Conservation (phyloP, 2,113 vertebrate genomes). For the Brachyistius frenatus region DNA sequence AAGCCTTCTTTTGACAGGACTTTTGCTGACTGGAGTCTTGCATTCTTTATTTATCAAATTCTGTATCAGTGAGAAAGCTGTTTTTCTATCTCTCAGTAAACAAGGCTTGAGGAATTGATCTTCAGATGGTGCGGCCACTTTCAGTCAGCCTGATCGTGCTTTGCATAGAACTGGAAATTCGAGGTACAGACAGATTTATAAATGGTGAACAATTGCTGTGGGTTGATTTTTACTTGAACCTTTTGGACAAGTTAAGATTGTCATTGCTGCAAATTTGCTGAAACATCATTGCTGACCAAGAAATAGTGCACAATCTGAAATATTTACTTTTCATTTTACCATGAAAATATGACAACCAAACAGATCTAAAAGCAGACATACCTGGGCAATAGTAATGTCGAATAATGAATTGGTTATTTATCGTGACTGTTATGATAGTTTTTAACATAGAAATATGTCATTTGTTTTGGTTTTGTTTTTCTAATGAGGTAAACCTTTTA, state of each 20-base stretch:
- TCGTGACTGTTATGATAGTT: not conserved
- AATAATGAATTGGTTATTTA: not conserved
- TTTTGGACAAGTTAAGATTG: not conserved
- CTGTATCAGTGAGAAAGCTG: too few species aligned
- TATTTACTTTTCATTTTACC: too few species aligned
- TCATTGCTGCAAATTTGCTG: not conserved
- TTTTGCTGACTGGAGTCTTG: too few species aligned
- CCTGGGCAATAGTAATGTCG: not conserved
- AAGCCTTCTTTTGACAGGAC: too few species aligned
- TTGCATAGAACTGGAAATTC: too few species aligned
- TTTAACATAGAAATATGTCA: not conserved
- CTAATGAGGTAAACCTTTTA: not conserved
- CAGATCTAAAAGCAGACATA: conserved; percentile 11
- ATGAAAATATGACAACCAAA: not conserved
- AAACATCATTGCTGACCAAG: not conserved
- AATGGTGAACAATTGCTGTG: too few species aligned
- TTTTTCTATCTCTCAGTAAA: too few species aligned
- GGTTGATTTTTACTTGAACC: not conserved
- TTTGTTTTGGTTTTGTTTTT: conserved; percentile 1
- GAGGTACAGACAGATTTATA: too few species aligned
- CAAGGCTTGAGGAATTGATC: too few species aligned
- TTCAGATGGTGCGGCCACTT: too few species aligned
- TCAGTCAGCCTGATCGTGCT: too few species aligned
- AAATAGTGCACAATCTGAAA: not conserved
- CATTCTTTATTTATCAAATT: too few species aligned